phyloP scores from a whole-genome alignment of 2,797 vertebrate genomes.

The Geotrypetes seraphini region DNA sequence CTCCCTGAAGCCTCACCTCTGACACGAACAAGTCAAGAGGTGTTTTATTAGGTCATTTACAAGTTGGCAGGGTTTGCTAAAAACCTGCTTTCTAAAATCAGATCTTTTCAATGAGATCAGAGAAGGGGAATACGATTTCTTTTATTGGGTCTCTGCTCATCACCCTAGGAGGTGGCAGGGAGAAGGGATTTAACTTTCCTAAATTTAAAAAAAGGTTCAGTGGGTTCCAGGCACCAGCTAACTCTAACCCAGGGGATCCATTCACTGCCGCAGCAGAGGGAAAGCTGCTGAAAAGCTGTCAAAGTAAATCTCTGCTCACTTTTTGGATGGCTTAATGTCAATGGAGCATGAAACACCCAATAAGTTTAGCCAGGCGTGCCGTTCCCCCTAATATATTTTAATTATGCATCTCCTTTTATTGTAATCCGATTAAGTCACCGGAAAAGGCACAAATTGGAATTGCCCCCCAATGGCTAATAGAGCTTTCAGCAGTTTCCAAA shows the following conservation, averaged over 20 bases:
- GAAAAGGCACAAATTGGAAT: constrained; percentile 40
- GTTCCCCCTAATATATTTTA: constrained; percentile 54
- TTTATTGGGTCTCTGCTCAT: too few relatives aligned
- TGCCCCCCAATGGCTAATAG: constrained; percentile 32
- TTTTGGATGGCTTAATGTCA: constrained; percentile 59
- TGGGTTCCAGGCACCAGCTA: constrained; percentile 8
- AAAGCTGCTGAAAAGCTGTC: constrained; percentile 48
- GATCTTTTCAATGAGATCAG: too few relatives aligned
- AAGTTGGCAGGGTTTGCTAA: too few relatives aligned
- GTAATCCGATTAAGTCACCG: constrained; percentile 49
- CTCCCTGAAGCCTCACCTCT: too few relatives aligned
- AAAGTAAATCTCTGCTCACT: constrained; percentile 53
- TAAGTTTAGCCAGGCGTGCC: constrained; percentile 55
- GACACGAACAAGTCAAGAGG: too few relatives aligned
- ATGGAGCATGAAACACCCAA: constrained; percentile 51
- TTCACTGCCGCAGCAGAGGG: constrained; percentile 18
- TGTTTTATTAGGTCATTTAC: too few relatives aligned
- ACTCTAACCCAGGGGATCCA: constrained; percentile 26
- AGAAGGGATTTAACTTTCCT: too few relatives aligned
- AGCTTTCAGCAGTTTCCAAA: constrained; percentile 36
- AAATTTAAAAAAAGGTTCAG: constrained; percentile 14
- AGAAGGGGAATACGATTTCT: too few relatives aligned
- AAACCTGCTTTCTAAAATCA: too few relatives aligned
- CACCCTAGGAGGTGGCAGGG: too few relatives aligned
- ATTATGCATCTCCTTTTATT: constrained; percentile 59